Percentiles rank a stretch among this genome's conserved stretches.
Evolutionary conservation across 2,113 vertebrate species (phyloP).

Genomic region (Donacobius atricapilla): DNA sequence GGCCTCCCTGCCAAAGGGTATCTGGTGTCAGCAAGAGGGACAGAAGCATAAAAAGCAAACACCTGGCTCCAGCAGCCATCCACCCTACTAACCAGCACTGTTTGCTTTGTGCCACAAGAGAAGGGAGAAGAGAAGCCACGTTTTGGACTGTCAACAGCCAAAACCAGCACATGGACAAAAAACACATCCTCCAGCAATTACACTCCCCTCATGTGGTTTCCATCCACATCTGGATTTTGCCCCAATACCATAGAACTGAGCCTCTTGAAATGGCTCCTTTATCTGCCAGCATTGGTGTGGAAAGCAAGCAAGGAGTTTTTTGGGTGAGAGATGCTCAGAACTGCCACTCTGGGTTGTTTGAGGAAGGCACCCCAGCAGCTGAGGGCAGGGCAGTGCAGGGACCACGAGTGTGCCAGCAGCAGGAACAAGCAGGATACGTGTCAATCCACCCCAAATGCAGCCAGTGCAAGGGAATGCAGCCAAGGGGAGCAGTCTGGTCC

Average conservation of each 20-base stretch:
- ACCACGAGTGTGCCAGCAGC: fast-evolving
- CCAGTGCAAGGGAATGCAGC: not conserved
- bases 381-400: fast-evolving
- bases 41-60: not conserved
- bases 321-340: not conserved
- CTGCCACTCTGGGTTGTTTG: not conserved
- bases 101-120: not conserved
- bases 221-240: not conserved
- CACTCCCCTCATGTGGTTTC: not conserved
- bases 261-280: not conserved
- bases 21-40: not conserved
- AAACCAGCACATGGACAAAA: not conserved
- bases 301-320: not conserved
- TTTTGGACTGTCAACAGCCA: not conserved
- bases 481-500: not conserved
- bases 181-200: not conserved
- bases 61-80: not conserved
- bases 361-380: not conserved
- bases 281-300: fast-evolving
- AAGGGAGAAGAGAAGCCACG: not conserved
- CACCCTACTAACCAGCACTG: not conserved
- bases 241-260: fast-evolving
- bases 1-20: slow-evolving; percentile 3
- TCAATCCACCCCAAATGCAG: not conserved
- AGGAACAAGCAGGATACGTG: not conserved